Percentiles rank a stretch among this genome's conserved stretches.
Conservation (phyloP, 2,797 vertebrate species). For the Alcedo atthis region DNA sequence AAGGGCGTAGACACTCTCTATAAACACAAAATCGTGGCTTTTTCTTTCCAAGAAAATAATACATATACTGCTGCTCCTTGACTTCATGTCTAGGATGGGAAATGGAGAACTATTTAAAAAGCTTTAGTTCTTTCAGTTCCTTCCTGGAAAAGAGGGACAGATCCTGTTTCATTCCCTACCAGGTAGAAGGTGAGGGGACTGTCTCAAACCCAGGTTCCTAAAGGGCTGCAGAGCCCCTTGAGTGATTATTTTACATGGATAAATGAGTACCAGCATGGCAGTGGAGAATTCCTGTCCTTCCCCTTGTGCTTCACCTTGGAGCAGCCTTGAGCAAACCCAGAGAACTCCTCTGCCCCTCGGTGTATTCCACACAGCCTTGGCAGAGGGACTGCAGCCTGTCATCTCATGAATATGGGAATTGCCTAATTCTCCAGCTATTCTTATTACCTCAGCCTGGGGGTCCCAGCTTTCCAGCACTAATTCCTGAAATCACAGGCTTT, state of each 20-base stretch:
- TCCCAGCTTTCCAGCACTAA: conserved; percentile 47
- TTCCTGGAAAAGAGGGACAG: background rate
- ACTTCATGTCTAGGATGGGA: background rate
- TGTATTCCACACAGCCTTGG: conserved; percentile 30
- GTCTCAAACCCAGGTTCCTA: background rate
- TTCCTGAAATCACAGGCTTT: conserved; percentile 21
- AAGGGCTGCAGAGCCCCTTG: background rate
- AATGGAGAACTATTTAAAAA: background rate
- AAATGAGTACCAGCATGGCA: background rate
- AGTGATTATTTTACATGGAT: background rate
- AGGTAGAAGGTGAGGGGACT: background rate
- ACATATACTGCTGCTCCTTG: background rate
- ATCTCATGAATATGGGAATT: conserved; percentile 56
- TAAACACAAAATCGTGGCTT: background rate
- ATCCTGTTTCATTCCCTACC: background rate
- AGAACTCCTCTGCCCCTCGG: conserved; percentile 34
- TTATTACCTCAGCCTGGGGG: conserved; percentile 59
- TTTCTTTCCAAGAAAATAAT: background rate
- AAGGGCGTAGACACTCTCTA: background rate
- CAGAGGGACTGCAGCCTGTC: conserved; percentile 29
- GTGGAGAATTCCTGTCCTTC: background rate
- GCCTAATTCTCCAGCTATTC: conserved; percentile 52
- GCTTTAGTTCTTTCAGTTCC: background rate
- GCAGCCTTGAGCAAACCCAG: conserved; percentile 41
- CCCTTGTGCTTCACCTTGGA: conserved; percentile 66